phyloP scores from a whole-genome alignment of 2,888 invertebrate genomes.

The Calameuta pallipes region DNA sequence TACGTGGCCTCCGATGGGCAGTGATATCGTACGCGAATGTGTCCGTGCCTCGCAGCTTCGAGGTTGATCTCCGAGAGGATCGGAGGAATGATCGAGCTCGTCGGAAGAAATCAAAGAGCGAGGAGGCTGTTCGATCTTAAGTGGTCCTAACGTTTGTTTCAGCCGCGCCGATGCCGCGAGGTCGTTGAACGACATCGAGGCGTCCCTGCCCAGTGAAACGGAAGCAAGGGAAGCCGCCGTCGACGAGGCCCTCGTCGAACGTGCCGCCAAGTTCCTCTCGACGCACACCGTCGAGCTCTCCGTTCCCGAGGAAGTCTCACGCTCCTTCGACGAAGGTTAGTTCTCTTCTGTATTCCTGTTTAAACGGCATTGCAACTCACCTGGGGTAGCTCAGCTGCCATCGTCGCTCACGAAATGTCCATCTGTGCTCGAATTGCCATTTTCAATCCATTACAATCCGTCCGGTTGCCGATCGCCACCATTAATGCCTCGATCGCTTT shows the following conservation, averaged over 20 bases:
- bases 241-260: slow-evolving; percentile 79
- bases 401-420: neutral
- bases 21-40: too few relatives aligned
- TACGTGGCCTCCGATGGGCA: too few relatives aligned
- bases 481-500: slow-evolving; percentile 8
- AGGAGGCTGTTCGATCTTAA: neutral
- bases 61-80: too few relatives aligned
- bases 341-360: slow-evolving; percentile 26
- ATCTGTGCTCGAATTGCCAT: neutral
- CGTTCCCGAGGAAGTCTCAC: slow-evolving; percentile 81
- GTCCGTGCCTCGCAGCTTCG: too few relatives aligned
- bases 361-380: too few relatives aligned
- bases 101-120: too few relatives aligned
- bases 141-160: slow-evolving; percentile 26
- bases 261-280: slow-evolving; percentile 80
- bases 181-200: slow-evolving; percentile 73
- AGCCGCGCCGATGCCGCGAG: slow-evolving; percentile 68
- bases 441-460: too few relatives aligned
- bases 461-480: neutral
- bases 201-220: slow-evolving; percentile 75
- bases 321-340: slow-evolving; percentile 87
- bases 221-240: slow-evolving; percentile 79
- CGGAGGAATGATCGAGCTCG: too few relatives aligned
- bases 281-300: slow-evolving; percentile 85
- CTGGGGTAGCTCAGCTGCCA: too few relatives aligned